A percentile compares a stretch with the other conserved stretches of the same genome.
These are phyloP conservation scores for Nothobranchius kuhntae DNA, from an alignment of 2,113 vertebrate genomes.

Conservation along the genomic window DNA sequence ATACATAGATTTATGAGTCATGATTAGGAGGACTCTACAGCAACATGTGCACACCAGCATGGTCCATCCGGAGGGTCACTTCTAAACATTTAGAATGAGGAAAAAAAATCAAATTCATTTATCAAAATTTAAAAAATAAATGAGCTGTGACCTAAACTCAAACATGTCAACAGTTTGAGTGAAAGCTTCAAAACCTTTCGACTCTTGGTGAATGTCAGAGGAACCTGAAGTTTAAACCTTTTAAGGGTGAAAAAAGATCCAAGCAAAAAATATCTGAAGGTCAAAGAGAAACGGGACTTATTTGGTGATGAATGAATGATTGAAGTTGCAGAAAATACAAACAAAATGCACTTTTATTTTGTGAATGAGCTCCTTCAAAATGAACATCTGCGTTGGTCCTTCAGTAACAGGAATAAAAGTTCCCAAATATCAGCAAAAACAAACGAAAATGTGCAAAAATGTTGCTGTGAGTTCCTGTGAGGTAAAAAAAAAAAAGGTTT, in stretches of 20 bases:
- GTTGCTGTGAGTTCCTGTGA: not conserved
- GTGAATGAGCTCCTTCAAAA: not conserved
- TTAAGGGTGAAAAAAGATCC: no score
- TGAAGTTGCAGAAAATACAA: not conserved
- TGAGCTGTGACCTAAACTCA: no score
- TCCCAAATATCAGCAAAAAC: not conserved
- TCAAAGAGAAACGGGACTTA: not conserved
- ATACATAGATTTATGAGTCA: no score
- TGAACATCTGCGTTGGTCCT: not conserved
- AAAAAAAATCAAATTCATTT: not conserved
- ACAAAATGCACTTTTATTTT: slow-evolving; percentile 3
- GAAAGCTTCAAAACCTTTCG: no score
- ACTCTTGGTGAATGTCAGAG: no score
- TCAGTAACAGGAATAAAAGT: slow-evolving; percentile 5
- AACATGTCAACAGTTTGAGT: no score
- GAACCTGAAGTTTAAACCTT: no score
- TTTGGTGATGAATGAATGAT: not conserved
- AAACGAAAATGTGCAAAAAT: slow-evolving; percentile 31
- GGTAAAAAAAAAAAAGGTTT: not conserved
- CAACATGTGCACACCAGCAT: slow-evolving; percentile 1
- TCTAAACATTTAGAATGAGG: not conserved
- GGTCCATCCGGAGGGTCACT: slow-evolving; percentile 32
- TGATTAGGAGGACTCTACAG: not conserved
- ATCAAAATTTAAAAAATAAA: no score
- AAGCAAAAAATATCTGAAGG: no score